Percentiles rank a stretch among this genome's conserved stretches.
Conservation (phyloP, 2,113 vertebrate species). For the Tragelaphus buxtoni region DNA sequence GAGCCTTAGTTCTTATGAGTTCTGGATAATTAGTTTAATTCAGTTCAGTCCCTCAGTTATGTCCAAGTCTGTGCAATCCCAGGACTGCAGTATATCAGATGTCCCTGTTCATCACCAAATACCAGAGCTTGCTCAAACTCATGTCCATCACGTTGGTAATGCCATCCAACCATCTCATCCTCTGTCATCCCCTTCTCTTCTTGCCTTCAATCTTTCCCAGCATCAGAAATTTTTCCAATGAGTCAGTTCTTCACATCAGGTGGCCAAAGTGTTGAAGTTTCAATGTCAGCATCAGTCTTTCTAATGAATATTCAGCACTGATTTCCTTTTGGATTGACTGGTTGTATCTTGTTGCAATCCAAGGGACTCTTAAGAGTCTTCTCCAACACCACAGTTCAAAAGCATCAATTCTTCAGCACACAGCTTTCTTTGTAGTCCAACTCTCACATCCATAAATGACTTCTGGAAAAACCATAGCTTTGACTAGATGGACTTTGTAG, state of each 20-base stretch:
- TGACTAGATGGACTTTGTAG: background rate
- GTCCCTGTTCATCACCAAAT: background rate
- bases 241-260: background rate
- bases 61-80: background rate
- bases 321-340: background rate
- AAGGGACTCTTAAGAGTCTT: background rate
- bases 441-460: background rate
- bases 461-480: background rate
- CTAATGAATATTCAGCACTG: background rate
- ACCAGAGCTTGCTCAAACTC: fast-evolving
- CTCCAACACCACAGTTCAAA: background rate
- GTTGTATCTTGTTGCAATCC: fast-evolving
- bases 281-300: background rate
- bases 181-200: background rate
- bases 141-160: fast-evolving
- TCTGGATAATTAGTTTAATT: background rate
- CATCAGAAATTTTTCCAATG: background rate
- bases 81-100: background rate
- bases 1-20: background rate
- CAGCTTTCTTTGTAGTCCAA: background rate
- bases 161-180: background rate
- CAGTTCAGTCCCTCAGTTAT: background rate
- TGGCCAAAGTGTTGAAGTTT: background rate
- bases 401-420: background rate
- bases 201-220: fast-evolving